Conservation (phyloP, 2,888 invertebrate species). For the Dasysyrphus tricinctus region DNA sequence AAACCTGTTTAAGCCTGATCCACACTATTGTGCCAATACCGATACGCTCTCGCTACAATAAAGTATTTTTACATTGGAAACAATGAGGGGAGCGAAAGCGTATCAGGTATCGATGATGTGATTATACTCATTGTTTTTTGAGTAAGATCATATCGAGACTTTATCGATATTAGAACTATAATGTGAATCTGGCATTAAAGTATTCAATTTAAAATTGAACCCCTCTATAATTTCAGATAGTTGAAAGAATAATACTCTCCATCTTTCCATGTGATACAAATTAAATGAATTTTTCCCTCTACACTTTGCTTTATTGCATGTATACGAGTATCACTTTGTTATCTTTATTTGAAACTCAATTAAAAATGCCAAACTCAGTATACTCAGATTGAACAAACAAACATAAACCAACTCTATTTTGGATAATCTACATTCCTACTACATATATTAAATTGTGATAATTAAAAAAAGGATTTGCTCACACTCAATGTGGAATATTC, state of each 20-base stretch:
- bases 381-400: not conserved
- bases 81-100: no score
- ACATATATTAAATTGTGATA: not conserved
- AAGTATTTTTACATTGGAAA: no score
- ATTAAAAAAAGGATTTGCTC: not conserved
- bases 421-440: not conserved
- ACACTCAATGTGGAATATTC: not conserved
- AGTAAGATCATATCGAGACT: no score
- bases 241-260: not conserved
- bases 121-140: no score
- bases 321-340: not conserved
- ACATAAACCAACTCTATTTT: constrained; percentile 4
- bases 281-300: not conserved
- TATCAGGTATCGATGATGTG: no score
- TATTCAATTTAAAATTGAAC: not conserved
- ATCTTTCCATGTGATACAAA: not conserved
- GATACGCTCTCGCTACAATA: no score
- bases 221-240: not conserved
- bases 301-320: not conserved
- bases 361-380: constrained; percentile 3
- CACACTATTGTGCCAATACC: no score
- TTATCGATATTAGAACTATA: no score
- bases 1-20: no score
- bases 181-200: no score
- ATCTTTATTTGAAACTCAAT: not conserved